Conservation (phyloP, 30 jellyfish, hydroid and myxozoan species). For the Mastigias papua region DNA sequence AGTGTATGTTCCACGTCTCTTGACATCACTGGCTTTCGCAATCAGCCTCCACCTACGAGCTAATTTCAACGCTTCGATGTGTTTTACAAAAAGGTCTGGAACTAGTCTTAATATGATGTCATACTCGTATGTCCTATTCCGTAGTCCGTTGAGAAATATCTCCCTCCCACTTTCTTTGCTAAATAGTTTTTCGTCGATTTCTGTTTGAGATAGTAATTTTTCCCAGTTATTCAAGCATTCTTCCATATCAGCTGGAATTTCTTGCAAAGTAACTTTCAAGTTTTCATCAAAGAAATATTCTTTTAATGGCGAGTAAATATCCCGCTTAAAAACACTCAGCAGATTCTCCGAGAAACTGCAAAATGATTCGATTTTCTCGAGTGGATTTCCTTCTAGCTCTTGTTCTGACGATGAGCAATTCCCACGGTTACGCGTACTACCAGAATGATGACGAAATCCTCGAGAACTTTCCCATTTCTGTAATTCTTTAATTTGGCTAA, state of each 20-base stretch:
- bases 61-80: conserved; percentile 78
- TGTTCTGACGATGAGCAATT: conserved; percentile 68
- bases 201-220: conserved; percentile 35
- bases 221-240: conserved; percentile 88
- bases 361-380: conserved; percentile 80
- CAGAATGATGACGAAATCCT: conserved; percentile 75
- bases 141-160: conserved; percentile 56
- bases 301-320: conserved; percentile 85
- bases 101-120: conserved; percentile 81
- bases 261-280: conserved; percentile 49
- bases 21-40: conserved; percentile 65
- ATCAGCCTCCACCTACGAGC: conserved; percentile 89
- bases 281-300: conserved; percentile 72
- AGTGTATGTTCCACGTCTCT: conserved; percentile 91
- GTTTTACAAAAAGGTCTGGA: conserved; percentile 91
- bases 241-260: conserved; percentile 66
- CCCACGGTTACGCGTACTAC: conserved; percentile 58
- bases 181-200: conserved; percentile 71
- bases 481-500: conserved; percentile 66
- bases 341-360: conserved; percentile 80
- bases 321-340: conserved; percentile 69
- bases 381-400: conserved; percentile 64
- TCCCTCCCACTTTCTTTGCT: conserved; percentile 86
- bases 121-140: conserved; percentile 74
- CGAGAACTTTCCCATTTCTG: conserved; percentile 78